Evolutionary conservation across 2,113 vertebrate genomes (phyloP).

Genomic region (Eulacestoma nigropectus): DNA sequence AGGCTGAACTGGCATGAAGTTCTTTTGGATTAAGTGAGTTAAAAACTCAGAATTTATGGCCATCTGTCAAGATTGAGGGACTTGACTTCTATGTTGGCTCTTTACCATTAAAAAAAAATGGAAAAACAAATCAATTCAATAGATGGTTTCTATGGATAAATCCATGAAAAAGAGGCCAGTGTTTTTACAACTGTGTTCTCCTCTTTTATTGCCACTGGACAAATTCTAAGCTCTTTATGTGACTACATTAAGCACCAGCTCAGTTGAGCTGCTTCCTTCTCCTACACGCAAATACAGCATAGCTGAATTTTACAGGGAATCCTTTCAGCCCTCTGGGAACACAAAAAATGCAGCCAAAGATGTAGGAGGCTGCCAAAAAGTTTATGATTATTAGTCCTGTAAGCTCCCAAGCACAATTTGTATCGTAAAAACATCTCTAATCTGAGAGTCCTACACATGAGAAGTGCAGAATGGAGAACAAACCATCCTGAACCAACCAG

Average conservation of each 20-base stretch:
- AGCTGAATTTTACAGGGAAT: slow-evolving; percentile 28
- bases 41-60: background rate
- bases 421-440: background rate
- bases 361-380: background rate
- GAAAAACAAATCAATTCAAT: background rate
- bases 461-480: background rate
- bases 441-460: background rate
- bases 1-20: background rate
- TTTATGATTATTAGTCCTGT: slow-evolving; percentile 16
- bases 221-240: background rate
- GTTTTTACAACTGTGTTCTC: background rate
- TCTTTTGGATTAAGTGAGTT: background rate
- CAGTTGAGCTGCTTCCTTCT: background rate
- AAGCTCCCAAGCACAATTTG: background rate
- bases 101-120: background rate
- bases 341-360: background rate
- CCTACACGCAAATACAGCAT: background rate
- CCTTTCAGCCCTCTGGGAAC: background rate
- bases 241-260: background rate
- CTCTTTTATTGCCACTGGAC: background rate
- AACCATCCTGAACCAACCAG: background rate
- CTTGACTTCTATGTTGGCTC: background rate
- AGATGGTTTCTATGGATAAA: background rate
- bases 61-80: background rate
- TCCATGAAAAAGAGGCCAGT: background rate